Conservation (phyloP, 2,113 vertebrate species). For the Nestor notabilis region DNA sequence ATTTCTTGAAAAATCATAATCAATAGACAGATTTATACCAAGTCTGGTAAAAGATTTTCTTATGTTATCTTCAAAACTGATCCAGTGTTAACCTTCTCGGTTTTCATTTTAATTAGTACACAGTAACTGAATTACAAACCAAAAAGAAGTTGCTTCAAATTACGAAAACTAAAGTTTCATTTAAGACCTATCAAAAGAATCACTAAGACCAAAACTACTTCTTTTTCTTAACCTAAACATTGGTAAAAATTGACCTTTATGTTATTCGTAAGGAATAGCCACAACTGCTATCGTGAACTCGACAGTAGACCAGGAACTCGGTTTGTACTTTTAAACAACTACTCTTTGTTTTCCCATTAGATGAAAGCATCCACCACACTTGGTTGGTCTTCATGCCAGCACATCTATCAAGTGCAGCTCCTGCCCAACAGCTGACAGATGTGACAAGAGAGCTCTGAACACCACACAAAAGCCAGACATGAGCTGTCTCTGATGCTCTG, state of each 20-base stretch:
- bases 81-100: neutral
- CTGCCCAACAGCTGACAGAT: constrained; percentile 26
- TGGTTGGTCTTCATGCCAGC: neutral
- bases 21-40: neutral
- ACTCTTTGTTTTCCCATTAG: accelerated
- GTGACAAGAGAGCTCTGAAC: neutral
- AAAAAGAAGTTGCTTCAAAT: neutral
- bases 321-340: neutral
- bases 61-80: neutral
- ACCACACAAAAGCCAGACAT: neutral
- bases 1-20: neutral
- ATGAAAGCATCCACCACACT: too few species aligned
- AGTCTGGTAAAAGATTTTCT: neutral
- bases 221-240: neutral
- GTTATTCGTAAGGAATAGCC: accelerated
- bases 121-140: neutral
- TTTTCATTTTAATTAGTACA: neutral
- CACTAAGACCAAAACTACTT: too few species aligned
- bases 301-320: neutral
- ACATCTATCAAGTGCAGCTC: neutral
- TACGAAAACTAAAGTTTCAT: accelerated
- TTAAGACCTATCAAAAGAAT: neutral
- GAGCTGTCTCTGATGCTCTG: neutral
- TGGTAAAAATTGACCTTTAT: neutral
- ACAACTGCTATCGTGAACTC: accelerated